Evolutionary conservation across 2,888 invertebrate species (phyloP).

Genomic region (Aleiodes leptofemur): DNA sequence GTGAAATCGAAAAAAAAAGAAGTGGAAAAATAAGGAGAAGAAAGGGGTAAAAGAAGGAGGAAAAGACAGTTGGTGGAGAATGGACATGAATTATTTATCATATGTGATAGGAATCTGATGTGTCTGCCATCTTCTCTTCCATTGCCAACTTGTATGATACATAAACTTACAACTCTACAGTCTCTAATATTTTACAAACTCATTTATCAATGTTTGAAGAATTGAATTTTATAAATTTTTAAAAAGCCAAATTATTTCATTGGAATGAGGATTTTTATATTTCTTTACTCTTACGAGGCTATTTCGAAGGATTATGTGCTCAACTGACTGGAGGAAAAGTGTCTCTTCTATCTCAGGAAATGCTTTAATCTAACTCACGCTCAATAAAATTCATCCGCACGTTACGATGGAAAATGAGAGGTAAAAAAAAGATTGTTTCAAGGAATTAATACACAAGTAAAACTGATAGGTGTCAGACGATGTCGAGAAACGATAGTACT

Average conservation of each 20-base stretch:
- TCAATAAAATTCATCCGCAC: constrained; percentile 52
- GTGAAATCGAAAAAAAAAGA: background rate
- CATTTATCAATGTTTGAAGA: no score
- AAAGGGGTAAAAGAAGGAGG: constrained; percentile 23
- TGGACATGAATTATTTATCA: constrained; percentile 70
- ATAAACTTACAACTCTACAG: constrained; percentile 55
- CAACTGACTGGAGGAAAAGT: no score
- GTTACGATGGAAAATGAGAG: constrained; percentile 38
- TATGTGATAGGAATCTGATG: constrained; percentile 69
- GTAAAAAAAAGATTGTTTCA: constrained; percentile 28
- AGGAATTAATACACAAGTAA: constrained; percentile 11
- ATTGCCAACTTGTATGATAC: constrained; percentile 59
- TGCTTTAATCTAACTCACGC: constrained; percentile 53
- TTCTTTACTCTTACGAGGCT: no score
- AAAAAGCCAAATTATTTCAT: no score
- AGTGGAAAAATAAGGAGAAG: constrained; percentile 41
- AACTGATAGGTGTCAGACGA: constrained; percentile 41
- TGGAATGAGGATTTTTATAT: no score
- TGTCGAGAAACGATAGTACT: constrained; percentile 46
- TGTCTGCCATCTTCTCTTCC: constrained; percentile 62
- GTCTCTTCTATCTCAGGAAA: background rate
- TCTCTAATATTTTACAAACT: no score
- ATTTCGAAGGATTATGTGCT: no score
- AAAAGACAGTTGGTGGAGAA: constrained; percentile 45
- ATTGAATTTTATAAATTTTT: no score